Evolutionary conservation across 2,888 invertebrate species (phyloP).

Genomic region (Ctenicera cuprea): DNA sequence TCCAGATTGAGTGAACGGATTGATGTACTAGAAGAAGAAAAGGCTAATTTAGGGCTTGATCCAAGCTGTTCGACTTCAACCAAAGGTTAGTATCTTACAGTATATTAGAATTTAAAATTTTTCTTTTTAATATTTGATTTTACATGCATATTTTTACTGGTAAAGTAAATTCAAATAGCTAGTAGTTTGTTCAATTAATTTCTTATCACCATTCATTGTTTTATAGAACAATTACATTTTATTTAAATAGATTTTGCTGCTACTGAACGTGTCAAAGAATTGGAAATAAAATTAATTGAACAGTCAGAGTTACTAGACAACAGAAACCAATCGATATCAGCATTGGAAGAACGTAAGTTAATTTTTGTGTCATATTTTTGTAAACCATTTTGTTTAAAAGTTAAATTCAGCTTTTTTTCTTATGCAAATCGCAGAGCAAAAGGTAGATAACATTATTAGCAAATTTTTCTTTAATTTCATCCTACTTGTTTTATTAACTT

Average conservation of each 20-base stretch:
- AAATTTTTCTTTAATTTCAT: slow-evolving; percentile 11
- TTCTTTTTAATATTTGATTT: no score
- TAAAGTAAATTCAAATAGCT: neutral
- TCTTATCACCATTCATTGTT: no score
- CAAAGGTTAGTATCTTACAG: neutral
- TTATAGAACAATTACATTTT: no score
- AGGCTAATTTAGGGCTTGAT: slow-evolving; percentile 91
- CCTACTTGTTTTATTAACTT: neutral
- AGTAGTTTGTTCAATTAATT: no score
- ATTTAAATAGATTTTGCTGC: slow-evolving; percentile 59
- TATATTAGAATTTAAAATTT: no score
- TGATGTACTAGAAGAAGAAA: slow-evolving; percentile 79
- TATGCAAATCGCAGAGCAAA: slow-evolving; percentile 48
- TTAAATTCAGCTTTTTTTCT: slow-evolving; percentile 42
- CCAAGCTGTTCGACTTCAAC: slow-evolving; percentile 56
- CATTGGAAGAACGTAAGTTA: slow-evolving; percentile 64
- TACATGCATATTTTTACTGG: no score
- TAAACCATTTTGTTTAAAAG: slow-evolving; percentile 16
- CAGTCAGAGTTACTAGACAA: slow-evolving; percentile 59
- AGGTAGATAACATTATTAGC: slow-evolving; percentile 45
- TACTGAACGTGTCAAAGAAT: slow-evolving; percentile 61
- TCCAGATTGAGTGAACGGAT: slow-evolving; percentile 83
- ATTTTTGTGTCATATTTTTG: slow-evolving; percentile 8
- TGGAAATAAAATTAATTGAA: slow-evolving; percentile 62
- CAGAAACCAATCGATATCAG: slow-evolving; percentile 63